Evolutionary conservation across 1,140 invertebrate species (phyloP).

Genomic region (Armadillidium nasatum): DNA sequence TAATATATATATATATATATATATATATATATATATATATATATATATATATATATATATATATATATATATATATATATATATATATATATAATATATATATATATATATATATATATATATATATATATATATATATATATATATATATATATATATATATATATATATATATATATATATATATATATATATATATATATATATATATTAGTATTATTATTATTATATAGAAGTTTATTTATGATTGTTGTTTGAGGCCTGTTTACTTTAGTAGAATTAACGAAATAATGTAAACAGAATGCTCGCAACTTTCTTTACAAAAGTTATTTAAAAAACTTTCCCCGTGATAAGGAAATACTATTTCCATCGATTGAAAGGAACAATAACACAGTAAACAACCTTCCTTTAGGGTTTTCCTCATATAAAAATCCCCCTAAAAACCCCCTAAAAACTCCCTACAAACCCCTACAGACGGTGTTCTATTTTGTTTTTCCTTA

Average conservation of each 20-base stretch:
- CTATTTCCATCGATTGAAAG: conserved; percentile 4
- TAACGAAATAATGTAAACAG: not conserved
- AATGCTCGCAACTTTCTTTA: conserved; percentile 2
- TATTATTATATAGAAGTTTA: conserved; percentile 9
- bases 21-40: too few species aligned
- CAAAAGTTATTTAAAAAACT: conserved; percentile 3
- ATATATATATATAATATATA: too few species aligned
- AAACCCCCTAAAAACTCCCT: not conserved
- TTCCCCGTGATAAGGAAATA: not conserved
- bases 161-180: conserved; percentile 6
- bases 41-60: too few species aligned
- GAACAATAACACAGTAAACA: conserved; percentile 13
- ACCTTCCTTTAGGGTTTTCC: not conserved
- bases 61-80: too few species aligned
- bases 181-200: not conserved
- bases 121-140: conserved; percentile 1
- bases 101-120: too few species aligned
- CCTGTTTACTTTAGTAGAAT: conserved; percentile 2
- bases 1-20: too few species aligned
- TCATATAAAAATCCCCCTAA: not conserved
- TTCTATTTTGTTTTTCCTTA: conserved; percentile 5
- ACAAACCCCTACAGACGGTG: not conserved
- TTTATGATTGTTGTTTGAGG: not conserved
- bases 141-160: conserved; percentile 6
- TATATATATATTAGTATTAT: not conserved